Evolutionary conservation across 2,888 invertebrate genomes (phyloP).

Genomic region (Hemicrepidius hirtus): DNA sequence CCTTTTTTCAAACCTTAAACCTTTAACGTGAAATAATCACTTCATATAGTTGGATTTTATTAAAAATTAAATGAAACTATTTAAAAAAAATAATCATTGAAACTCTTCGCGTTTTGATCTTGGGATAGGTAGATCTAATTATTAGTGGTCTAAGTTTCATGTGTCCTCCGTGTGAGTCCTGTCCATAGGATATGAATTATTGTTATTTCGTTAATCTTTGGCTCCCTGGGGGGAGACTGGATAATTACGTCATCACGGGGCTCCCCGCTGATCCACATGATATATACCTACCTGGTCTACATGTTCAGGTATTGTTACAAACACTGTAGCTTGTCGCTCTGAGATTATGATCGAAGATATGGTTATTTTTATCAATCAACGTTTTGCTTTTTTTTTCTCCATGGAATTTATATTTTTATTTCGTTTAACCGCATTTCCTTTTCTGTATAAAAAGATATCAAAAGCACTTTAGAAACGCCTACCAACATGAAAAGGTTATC

Average conservation of each 20-base stretch:
- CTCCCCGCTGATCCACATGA: constrained; percentile 63
- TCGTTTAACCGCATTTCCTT: constrained; percentile 38
- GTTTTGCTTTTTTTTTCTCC: constrained; percentile 5
- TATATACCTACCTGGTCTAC: constrained; percentile 64
- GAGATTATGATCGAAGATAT: constrained; percentile 58
- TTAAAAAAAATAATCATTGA: not conserved
- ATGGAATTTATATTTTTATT: constrained; percentile 1
- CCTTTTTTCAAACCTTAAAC: constrained; percentile 41
- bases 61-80: not conserved
- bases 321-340: constrained; percentile 67
- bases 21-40: constrained; percentile 21
- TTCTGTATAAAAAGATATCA: constrained; percentile 38
- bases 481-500: constrained; percentile 30
- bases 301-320: constrained; percentile 67
- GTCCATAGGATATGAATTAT: constrained; percentile 66
- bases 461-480: constrained; percentile 43
- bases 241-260: constrained; percentile 69
- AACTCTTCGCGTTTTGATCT: not conserved
- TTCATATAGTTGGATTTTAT: constrained; percentile 1
- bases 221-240: constrained; percentile 66
- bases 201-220: constrained; percentile 67
- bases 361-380: constrained; percentile 61
- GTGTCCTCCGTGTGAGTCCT: constrained; percentile 60
- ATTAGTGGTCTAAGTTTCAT: constrained; percentile 47
- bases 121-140: constrained; percentile 44